A percentile compares a stretch with the other conserved stretches of the same genome.
Conservation (phyloP, 2,113 vertebrate species). For the Hydrolagus affinis region DNA sequence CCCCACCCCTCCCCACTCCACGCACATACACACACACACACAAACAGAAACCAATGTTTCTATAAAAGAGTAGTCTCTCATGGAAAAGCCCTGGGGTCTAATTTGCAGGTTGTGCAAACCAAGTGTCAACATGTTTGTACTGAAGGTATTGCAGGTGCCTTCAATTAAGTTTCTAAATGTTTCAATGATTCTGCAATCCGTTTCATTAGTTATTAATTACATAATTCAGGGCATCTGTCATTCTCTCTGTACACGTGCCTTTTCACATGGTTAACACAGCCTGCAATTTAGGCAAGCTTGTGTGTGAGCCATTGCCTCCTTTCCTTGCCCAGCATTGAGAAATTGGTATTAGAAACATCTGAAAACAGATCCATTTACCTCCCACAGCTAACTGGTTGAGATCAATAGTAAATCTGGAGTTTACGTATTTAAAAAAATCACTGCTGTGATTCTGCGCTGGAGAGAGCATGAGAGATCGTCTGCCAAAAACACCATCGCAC, state of each 20-base stretch:
- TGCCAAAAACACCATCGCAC: not conserved
- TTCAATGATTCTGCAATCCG: too few relatives aligned
- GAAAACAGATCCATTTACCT: not conserved
- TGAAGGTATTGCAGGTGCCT: too few relatives aligned
- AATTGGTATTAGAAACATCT: constrained; percentile 1
- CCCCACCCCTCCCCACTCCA: too few relatives aligned
- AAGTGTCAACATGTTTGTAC: not conserved
- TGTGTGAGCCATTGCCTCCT: too few relatives aligned
- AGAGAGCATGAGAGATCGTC: not conserved
- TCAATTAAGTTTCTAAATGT: too few relatives aligned
- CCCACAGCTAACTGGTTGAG: not conserved
- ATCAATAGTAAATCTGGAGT: not conserved
- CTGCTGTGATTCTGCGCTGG: not conserved
- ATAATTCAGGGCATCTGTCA: too few relatives aligned
- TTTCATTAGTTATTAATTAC: too few relatives aligned
- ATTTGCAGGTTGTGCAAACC: not conserved
- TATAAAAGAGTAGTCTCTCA: not conserved
- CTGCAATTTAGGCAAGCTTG: too few relatives aligned
- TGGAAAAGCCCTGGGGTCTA: too few relatives aligned
- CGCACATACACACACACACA: too few relatives aligned
- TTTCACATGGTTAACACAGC: too few relatives aligned
- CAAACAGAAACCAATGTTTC: not conserved
- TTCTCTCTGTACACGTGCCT: too few relatives aligned
- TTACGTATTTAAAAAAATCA: not conserved
- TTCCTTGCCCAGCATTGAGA: not conserved